Evolutionary conservation across 2,113 vertebrate species (phyloP).

Genomic region (Todiramphus chloris): DNA sequence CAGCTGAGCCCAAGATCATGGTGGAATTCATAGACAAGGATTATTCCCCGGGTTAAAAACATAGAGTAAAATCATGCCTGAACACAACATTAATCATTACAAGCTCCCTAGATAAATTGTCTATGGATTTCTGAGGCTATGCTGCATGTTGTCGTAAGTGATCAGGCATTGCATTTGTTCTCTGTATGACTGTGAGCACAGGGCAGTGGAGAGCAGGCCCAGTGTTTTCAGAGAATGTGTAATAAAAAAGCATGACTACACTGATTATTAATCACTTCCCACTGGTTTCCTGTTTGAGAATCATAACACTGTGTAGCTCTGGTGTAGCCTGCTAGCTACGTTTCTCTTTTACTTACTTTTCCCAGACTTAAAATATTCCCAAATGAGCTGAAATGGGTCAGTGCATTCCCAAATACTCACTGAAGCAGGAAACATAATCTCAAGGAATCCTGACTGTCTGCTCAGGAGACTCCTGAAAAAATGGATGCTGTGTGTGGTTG

Average conservation of each 20-base stretch:
- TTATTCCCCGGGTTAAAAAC: neutral
- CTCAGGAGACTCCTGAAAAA: neutral
- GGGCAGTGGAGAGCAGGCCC: neutral
- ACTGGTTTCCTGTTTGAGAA: neutral
- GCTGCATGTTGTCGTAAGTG: neutral
- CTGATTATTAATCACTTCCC: neutral
- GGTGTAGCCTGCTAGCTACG: neutral
- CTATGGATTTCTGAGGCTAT: neutral
- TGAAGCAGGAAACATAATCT: conserved; percentile 42
- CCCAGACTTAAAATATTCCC: neutral
- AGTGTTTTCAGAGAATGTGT: neutral
- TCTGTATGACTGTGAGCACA: neutral
- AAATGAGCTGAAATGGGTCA: neutral
- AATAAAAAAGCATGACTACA: neutral
- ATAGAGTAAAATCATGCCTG: neutral
- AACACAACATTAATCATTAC: neutral
- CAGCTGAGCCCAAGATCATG: neutral
- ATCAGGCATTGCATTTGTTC: neutral
- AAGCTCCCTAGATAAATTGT: neutral
- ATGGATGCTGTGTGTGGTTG: neutral
- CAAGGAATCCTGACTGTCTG: neutral
- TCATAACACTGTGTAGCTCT: neutral
- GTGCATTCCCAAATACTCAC: conserved; percentile 21
- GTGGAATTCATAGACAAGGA: neutral
- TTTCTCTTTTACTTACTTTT: neutral